Evolutionary conservation across 2,888 invertebrate genomes (phyloP).

Genomic region (Dasypogon diadema): DNA sequence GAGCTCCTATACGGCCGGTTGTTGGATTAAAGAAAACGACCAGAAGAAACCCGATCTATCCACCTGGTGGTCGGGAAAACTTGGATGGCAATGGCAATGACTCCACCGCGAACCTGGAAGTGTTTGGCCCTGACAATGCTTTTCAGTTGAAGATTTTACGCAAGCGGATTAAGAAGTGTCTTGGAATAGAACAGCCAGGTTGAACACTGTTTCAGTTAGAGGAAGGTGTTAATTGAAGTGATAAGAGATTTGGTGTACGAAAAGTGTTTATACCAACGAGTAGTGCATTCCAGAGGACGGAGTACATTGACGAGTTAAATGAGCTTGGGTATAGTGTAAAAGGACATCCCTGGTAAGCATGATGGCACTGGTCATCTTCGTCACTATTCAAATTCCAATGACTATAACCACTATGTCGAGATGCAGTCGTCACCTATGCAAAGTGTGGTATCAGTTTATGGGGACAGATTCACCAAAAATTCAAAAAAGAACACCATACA

Average conservation of each 20-base stretch:
- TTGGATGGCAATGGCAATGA: constrained; percentile 33
- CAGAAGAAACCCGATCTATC: constrained; percentile 43
- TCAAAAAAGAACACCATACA: neutral
- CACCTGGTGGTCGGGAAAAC: constrained; percentile 33
- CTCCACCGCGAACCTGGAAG: constrained; percentile 41
- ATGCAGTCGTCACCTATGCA: neutral
- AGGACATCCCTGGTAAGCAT: neutral
- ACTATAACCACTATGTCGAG: neutral
- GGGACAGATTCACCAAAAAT: constrained; percentile 4
- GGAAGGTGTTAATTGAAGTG: constrained; percentile 24
- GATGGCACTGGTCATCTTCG: no score
- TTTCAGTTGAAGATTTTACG: constrained; percentile 21
- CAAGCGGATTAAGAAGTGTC: constrained; percentile 21
- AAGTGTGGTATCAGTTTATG: constrained; percentile 14
- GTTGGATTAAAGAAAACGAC: neutral
- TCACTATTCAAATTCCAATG: neutral
- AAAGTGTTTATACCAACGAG: constrained; percentile 13
- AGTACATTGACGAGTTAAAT: no score
- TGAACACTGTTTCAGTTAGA: neutral
- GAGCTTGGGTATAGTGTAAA: no score
- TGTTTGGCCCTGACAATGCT: constrained; percentile 19
- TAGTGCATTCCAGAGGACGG: no score
- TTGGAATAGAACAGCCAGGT: neutral
- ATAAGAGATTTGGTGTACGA: neutral
- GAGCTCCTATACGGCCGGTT: neutral